Evolutionary conservation across 2,797 vertebrate genomes (phyloP).

Genomic region (Sphaeramia orbicularis): DNA sequence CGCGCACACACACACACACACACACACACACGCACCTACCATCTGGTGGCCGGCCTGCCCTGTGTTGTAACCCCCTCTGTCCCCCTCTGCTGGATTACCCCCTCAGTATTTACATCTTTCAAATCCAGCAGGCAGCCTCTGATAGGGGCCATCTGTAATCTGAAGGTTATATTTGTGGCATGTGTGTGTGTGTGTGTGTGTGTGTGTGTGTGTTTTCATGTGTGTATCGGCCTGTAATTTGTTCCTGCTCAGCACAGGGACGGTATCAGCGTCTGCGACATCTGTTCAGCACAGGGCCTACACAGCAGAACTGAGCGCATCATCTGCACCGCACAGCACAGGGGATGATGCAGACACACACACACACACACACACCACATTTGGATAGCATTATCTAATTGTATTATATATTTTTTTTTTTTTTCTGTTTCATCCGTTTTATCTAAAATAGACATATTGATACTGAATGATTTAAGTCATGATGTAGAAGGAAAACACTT

Average conservation of each 20-base stretch:
- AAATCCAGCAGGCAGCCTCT: conserved; percentile 75
- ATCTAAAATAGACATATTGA: no score
- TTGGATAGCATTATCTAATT: no score
- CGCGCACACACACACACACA: conserved; percentile 19
- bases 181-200: conserved; percentile 5
- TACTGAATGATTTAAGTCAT: no score
- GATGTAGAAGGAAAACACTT: no score
- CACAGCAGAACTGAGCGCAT: conserved; percentile 69
- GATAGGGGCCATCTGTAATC: conserved; percentile 83
- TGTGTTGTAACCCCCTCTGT: conserved; percentile 46
- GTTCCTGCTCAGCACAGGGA: conserved; percentile 73
- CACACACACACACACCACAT: neutral
- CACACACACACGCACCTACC: conserved; percentile 34
- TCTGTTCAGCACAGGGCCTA: conserved; percentile 79
- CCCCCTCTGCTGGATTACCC: conserved; percentile 75
- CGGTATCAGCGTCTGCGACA: conserved; percentile 79
- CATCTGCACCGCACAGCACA: conserved; percentile 56
- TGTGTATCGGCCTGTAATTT: conserved; percentile 65
- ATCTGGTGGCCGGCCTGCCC: conserved; percentile 66
- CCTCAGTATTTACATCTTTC: conserved; percentile 81
- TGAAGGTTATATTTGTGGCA: conserved; percentile 77
- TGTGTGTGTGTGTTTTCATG: no score
- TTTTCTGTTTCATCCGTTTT: neutral
- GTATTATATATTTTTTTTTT: neutral
- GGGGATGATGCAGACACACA: conserved; percentile 45